Evolutionary conservation across 1,140 invertebrate genomes (phyloP).

Genomic region (Chrysopa pallens): DNA sequence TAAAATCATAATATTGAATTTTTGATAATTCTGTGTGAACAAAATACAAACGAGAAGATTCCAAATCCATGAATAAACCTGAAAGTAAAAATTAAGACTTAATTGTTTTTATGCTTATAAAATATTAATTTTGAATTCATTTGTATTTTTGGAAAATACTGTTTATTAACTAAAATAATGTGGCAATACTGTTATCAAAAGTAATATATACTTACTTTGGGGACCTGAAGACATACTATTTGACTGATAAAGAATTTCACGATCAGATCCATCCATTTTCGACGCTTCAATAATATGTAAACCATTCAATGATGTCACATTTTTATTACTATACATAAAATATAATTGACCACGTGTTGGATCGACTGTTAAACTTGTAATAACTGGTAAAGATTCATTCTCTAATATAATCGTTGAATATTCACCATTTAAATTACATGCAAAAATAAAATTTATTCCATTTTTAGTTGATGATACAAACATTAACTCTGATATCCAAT

Average conservation of each 20-base stretch:
- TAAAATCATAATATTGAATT: constrained; percentile 48
- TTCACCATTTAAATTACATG: constrained; percentile 53
- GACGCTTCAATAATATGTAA: constrained; percentile 35
- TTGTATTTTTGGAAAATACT: constrained; percentile 7
- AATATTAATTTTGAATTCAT: too few species aligned
- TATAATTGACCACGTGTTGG: constrained; percentile 32
- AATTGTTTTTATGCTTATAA: too few species aligned
- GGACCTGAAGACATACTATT: constrained; percentile 9
- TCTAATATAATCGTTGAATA: constrained; percentile 30
- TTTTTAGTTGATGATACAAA: constrained; percentile 38
- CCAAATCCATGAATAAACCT: constrained; percentile 43
- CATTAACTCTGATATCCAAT: constrained; percentile 61
- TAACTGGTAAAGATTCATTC: constrained; percentile 15
- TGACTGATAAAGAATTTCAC: constrained; percentile 22
- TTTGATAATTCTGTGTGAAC: constrained; percentile 33
- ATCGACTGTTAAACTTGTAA: constrained; percentile 41
- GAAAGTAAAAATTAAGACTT: too few species aligned
- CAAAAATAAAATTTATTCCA: constrained; percentile 35
- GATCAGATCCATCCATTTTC: constrained; percentile 44
- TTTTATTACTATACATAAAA: constrained; percentile 18
- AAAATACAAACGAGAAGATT: constrained; percentile 48
- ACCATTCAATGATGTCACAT: constrained; percentile 7
- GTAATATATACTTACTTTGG: constrained; percentile 8
- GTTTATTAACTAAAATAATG: constrained; percentile 1
- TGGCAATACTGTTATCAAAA: not conserved